Percentiles rank a stretch among this genome's conserved stretches.
Evolutionary conservation across 2,113 vertebrate species (phyloP).

Genomic region (Prionailurus bengalensis): DNA sequence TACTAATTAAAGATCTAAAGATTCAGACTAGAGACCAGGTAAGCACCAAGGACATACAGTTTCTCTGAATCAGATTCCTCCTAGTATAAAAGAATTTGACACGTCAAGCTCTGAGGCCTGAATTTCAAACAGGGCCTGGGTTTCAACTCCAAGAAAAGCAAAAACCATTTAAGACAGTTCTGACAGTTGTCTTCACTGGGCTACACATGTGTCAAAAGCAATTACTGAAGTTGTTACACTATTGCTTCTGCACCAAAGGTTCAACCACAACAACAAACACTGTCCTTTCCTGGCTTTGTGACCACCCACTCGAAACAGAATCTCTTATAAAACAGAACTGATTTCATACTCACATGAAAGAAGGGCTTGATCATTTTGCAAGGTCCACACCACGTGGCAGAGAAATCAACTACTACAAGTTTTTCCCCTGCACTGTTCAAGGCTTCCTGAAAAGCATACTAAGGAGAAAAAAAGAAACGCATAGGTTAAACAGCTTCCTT

Average conservation of each 20-base stretch:
- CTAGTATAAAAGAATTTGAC: neutral
- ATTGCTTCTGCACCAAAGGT: neutral
- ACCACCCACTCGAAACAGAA: neutral
- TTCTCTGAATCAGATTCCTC: neutral
- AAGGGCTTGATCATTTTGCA: slow-evolving; percentile 91
- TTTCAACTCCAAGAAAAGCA: neutral
- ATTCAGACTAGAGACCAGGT: neutral
- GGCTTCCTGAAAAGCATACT: slow-evolving; percentile 87
- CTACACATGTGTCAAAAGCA: neutral
- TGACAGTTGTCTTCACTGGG: neutral
- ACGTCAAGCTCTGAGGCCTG: neutral
- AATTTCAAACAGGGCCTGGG: neutral
- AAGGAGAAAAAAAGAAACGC: neutral
- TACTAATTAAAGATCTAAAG: neutral
- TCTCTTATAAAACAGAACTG: neutral
- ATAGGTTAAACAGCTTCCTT: neutral
- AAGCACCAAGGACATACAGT: neutral
- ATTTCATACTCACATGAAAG: slow-evolving; percentile 89
- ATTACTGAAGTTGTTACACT: neutral
- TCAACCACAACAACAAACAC: neutral
- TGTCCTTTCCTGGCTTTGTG: neutral
- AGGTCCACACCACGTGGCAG: slow-evolving; percentile 95
- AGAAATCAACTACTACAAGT: slow-evolving; percentile 95
- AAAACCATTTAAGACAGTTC: neutral
- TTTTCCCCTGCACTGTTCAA: slow-evolving; percentile 88